Evolutionary conservation across 2,113 vertebrate genomes (phyloP).

Genomic region (Sander vitreus): DNA sequence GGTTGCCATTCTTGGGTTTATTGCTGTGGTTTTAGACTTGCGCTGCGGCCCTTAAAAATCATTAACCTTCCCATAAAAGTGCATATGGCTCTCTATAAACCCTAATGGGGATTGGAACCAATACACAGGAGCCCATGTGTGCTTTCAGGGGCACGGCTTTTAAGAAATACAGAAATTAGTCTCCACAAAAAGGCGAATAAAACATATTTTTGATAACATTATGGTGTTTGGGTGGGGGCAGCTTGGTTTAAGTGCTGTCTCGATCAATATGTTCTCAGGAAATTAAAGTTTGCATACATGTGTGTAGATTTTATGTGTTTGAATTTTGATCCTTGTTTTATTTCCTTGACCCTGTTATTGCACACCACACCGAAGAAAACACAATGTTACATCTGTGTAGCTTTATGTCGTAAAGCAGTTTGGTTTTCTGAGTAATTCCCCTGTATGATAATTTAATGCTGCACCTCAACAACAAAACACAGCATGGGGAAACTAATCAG

Average conservation of each 20-base stretch:
- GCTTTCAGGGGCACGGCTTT: conserved; percentile 64
- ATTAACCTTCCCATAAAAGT: conserved; percentile 85
- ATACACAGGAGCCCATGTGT: conserved; percentile 65
- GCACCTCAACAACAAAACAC: conserved; percentile 1
- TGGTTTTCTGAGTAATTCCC: conserved; percentile 23
- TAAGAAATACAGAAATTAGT: conserved; percentile 74
- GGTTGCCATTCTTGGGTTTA: conserved; percentile 71
- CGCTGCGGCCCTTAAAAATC: conserved; percentile 80
- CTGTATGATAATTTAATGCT: conserved; percentile 11
- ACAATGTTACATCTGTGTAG: conserved; percentile 9
- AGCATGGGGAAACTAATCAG: conserved; percentile 17
- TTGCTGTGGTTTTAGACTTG: conserved; percentile 76
- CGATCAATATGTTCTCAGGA: conserved; percentile 53
- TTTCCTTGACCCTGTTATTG: neutral
- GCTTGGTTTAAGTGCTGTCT: conserved; percentile 44
- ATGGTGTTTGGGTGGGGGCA: conserved; percentile 22
- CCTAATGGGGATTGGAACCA: conserved; percentile 74
- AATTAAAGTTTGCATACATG: conserved; percentile 48
- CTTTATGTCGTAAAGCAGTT: conserved; percentile 26
- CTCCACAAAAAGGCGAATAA: conserved; percentile 74
- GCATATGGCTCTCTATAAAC: conserved; percentile 84
- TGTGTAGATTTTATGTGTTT: conserved; percentile 43
- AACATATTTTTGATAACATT: conserved; percentile 60
- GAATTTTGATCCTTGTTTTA: conserved; percentile 31
- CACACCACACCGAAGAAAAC: conserved; percentile 12